A percentile compares a stretch with the other conserved stretches of the same genome.
These are phyloP conservation scores for Psammodynastes pulverulentus DNA, from an alignment of 2,113 vertebrate species.

Conservation along the genomic window DNA sequence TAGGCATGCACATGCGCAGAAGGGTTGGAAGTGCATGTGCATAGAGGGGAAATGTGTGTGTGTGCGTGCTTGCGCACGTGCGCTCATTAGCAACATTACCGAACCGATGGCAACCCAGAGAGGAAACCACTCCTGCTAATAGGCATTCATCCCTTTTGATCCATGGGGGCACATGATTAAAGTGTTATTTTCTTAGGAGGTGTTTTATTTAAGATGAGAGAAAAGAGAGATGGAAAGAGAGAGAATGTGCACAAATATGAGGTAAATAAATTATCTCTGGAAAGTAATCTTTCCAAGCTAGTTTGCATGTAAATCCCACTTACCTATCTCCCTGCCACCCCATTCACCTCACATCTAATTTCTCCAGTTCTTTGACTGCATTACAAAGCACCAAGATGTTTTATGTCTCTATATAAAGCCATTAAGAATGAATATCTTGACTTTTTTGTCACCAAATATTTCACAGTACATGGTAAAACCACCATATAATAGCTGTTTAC, in stretches of 20 bases:
- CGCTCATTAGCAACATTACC: too few relatives aligned
- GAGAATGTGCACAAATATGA: background rate
- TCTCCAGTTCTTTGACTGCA: background rate
- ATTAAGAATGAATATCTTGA: too few relatives aligned
- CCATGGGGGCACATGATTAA: background rate
- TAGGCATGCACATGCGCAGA: too few relatives aligned
- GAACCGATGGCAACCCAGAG: too few relatives aligned
- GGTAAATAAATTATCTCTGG: background rate
- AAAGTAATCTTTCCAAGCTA: background rate
- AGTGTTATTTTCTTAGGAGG: background rate
- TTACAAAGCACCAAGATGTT: background rate
- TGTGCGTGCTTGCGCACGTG: too few relatives aligned
- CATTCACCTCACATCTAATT: background rate
- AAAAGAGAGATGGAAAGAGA: background rate
- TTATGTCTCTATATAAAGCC: background rate
- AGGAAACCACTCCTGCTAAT: too few relatives aligned
- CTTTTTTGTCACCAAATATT: background rate
- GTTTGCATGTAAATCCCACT: background rate
- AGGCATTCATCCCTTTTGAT: background rate
- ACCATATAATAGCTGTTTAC: too few relatives aligned
- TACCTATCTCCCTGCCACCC: background rate
- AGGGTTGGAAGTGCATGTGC: too few relatives aligned
- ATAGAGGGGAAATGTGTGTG: too few relatives aligned
- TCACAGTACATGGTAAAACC: background rate
- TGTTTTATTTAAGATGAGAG: background rate